Percentiles rank a stretch among this genome's conserved stretches.
Conservation (phyloP, 2,113 vertebrate species). For the Oceanodroma tethys region DNA sequence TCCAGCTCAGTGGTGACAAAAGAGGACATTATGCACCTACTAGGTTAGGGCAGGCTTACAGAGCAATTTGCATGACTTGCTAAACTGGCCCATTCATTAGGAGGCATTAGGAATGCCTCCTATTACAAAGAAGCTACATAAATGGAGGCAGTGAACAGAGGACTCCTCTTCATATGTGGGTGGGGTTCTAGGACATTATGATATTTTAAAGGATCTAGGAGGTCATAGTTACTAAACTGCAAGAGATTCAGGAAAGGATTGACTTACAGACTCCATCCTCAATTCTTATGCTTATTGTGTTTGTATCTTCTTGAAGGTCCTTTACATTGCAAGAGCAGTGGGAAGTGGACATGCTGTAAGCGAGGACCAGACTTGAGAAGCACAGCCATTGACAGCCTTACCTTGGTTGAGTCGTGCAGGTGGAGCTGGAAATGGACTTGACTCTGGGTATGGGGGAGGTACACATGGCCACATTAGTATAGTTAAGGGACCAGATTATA, state of each 20-base stretch:
- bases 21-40: not conserved
- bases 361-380: not conserved
- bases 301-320: not conserved
- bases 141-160: not conserved
- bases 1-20: not conserved
- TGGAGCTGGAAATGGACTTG: not conserved
- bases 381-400: not conserved
- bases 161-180: fast-evolving
- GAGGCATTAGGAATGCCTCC: not conserved
- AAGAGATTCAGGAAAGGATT: not conserved
- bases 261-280: not conserved
- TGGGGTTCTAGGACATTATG: not conserved
- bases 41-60: not conserved
- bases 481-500: not conserved
- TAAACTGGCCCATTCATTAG: not conserved
- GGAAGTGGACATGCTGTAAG: not conserved
- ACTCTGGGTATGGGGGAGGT: not conserved
- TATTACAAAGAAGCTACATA: not conserved
- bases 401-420: not conserved
- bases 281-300: not conserved
- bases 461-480: not conserved
- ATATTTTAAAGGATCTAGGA: not conserved
- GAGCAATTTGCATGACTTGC: not conserved
- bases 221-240: not conserved
- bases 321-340: not conserved